Conservation (phyloP, 2,888 invertebrate species). For the Quadriops clusia region DNA sequence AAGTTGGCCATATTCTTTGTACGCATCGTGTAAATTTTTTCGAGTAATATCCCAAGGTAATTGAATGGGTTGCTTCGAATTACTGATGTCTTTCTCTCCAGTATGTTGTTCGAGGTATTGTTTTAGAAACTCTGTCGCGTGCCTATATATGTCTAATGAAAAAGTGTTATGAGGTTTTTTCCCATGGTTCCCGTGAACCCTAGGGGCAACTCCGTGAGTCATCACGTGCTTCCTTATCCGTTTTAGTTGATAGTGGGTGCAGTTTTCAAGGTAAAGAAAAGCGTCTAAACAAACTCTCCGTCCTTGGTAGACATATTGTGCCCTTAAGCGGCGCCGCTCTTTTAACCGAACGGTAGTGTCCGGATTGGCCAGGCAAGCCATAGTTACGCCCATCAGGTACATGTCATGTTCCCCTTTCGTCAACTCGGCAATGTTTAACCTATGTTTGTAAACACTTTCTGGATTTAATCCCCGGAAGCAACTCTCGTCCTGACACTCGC, state of each 20-base stretch:
- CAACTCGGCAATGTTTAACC: conserved; percentile 65
- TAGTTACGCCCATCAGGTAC: conserved; percentile 77
- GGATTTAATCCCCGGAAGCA: conserved; percentile 65
- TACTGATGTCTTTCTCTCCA: conserved; percentile 39
- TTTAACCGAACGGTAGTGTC: conserved; percentile 61
- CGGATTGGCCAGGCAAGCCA: conserved; percentile 67
- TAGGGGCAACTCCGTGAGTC: conserved; percentile 66
- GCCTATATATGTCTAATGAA: conserved; percentile 65
- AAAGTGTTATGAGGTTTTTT: conserved; percentile 73
- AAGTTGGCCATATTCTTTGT: conserved; percentile 60
- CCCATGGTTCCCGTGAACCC: conserved; percentile 68
- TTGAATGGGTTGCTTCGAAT: conserved; percentile 41
- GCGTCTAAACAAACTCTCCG: conserved; percentile 67
- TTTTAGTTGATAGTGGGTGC: conserved; percentile 67
- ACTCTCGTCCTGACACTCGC: conserved; percentile 64
- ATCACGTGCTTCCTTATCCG: conserved; percentile 66
- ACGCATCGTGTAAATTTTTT: conserved; percentile 63
- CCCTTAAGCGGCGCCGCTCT: conserved; percentile 57
- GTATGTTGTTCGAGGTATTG: conserved; percentile 59
- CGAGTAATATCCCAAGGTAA: conserved; percentile 47
- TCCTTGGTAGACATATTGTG: conserved; percentile 68
- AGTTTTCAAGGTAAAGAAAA: conserved; percentile 67
- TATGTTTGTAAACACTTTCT: conserved; percentile 62
- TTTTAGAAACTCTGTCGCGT: conserved; percentile 64
- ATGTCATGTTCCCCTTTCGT: conserved; percentile 75